Percentiles rank a stretch among this genome's conserved stretches.
These are phyloP conservation scores for Boloria euphrosyne DNA, from an alignment of 2,888 invertebrate species.

Conservation along the genomic window DNA sequence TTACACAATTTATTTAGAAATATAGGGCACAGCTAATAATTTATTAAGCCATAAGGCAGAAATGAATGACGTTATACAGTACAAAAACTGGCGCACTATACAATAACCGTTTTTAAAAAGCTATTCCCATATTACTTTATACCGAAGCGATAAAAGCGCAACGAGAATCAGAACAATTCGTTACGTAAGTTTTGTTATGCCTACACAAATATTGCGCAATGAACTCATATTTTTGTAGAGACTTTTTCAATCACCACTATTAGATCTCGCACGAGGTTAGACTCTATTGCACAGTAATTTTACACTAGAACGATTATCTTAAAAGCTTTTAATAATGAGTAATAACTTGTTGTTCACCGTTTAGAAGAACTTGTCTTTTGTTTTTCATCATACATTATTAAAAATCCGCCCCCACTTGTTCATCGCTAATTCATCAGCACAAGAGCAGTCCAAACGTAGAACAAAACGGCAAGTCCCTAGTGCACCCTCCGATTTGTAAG, in stretches of 20 bases:
- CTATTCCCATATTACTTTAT: background rate
- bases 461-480: constrained; percentile 34
- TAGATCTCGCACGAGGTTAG: background rate
- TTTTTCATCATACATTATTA: constrained; percentile 24
- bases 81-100: no score
- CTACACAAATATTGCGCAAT: background rate
- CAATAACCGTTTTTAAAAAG: background rate
- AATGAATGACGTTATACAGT: no score
- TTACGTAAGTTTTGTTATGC: background rate
- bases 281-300: background rate
- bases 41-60: no score
- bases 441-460: constrained; percentile 37
- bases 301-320: background rate
- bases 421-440: constrained; percentile 36
- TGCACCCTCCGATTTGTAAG: constrained; percentile 39
- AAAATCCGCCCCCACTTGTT: constrained; percentile 31
- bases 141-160: background rate
- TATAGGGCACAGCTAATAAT: no score
- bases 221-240: background rate
- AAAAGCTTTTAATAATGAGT: constrained; percentile 10
- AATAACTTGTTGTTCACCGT: background rate
- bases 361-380: constrained; percentile 7
- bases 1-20: no score
- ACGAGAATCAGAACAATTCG: background rate
- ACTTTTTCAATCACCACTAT: background rate